Base-by-base conservation (phyloP, 2,797 vertebrate species). In the Limnodromus scolopaceus region DNA sequence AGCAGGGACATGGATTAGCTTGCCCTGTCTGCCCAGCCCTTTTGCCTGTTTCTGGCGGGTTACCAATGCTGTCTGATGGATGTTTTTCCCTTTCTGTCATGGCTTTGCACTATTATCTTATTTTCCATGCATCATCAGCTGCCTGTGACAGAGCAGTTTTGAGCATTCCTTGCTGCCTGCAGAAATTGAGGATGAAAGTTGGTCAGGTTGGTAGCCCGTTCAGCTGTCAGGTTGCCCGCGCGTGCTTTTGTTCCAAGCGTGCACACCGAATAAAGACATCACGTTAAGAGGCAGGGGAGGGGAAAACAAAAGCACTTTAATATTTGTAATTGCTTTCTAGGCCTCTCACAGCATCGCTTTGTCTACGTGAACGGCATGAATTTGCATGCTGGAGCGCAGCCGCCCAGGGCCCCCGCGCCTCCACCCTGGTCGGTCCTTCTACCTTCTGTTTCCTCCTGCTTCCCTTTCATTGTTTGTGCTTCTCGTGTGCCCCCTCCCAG, bases 361-460 rank as follows among this genome's bases (percentile, higher is more conserved):
- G 92, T 94, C 90, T 89, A 16, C 0, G 23, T 91, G 92, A 80
- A 55, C 60, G 80, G 85, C 84, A 68, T 92, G 74, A 89, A 93
- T 93, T 93, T 93, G 77, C 88, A 78, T 71, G 54, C 82, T 74
- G 96, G 91, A 94, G 84, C 2, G 6, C 57, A 83, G 81, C 80
- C 4, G 8, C 78, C 41, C 68, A 79, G 89, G 84, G 89, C 91
- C 91, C 88, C 46, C 1, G 0, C 2, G n/a, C 89, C 86, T 96
- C 92, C 92, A 83, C 84, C 91, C 89, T 0, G 0, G 39, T 87
- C 32, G 36, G 12, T 93, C 9, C 3, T 84, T 89, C 87, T 92
- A 78, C 92, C 95, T 96, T 96, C 93, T 96, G 92, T 96, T 97
- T 96, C 92, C 94, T 95, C 84, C 70, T 77, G 90, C 86, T 94